Conservation (phyloP, 1,140 invertebrate species). For the Drosophila trapezifrons region DNA sequence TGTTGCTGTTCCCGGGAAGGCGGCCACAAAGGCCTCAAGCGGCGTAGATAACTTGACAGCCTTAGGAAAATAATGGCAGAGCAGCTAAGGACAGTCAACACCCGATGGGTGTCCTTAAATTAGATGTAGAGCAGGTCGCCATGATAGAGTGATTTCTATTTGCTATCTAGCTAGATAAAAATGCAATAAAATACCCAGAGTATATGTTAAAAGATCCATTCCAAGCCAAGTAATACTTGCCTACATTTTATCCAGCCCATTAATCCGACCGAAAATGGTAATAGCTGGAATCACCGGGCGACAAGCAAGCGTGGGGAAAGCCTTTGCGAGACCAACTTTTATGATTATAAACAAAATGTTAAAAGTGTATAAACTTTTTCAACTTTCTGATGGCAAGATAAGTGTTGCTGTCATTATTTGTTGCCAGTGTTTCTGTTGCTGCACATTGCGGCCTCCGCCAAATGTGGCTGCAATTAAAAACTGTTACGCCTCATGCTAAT, state of each 20-base stretch:
- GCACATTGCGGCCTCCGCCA: slow-evolving; percentile 66
- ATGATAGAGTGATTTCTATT: background rate
- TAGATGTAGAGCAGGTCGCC: slow-evolving; percentile 27
- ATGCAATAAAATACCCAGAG: background rate
- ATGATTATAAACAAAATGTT: slow-evolving; percentile 48
- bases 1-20: slow-evolving; percentile 55
- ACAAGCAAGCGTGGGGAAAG: slow-evolving; percentile 40
- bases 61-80: slow-evolving; percentile 59
- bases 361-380: slow-evolving; percentile 68
- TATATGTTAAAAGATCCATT: no score
- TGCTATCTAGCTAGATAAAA: background rate
- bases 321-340: slow-evolving; percentile 62
- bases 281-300: slow-evolving; percentile 22
- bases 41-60: slow-evolving; percentile 71
- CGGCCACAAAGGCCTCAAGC: slow-evolving; percentile 56
- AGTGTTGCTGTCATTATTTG: slow-evolving; percentile 66
- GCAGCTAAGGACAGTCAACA: slow-evolving; percentile 36
- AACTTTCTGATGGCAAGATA: slow-evolving; percentile 80
- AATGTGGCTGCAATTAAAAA: slow-evolving; percentile 83
- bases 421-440: slow-evolving; percentile 39
- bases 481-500: slow-evolving; percentile 83
- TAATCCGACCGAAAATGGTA: slow-evolving; percentile 1
- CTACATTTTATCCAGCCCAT: slow-evolving; percentile 12
- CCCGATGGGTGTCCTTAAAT: slow-evolving; percentile 18
- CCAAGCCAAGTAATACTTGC: background rate